A percentile compares a stretch with the other conserved stretches of the same genome.
Conservation (phyloP, 2,797 vertebrate genomes). For the Falco berigora region DNA sequence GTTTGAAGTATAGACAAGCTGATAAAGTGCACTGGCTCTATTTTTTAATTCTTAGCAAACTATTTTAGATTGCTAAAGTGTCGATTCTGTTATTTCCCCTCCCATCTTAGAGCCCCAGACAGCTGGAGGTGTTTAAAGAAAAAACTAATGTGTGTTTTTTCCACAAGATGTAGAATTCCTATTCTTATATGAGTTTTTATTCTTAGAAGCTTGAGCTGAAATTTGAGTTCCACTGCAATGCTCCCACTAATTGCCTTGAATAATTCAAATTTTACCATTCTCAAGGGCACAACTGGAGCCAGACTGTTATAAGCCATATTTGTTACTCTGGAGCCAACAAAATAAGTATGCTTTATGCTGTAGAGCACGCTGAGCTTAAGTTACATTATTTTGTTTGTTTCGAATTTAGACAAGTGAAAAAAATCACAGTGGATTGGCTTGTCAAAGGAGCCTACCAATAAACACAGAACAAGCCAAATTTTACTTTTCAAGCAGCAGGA, state of each 20-base stretch:
- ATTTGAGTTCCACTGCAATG: conserved; percentile 53
- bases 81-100: conserved; percentile 27
- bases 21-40: not conserved
- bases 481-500: not conserved
- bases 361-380: not conserved
- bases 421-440: not conserved
- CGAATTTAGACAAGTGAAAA: not conserved
- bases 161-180: conserved; percentile 42
- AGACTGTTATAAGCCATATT: conserved; percentile 53
- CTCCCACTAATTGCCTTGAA: conserved; percentile 70
- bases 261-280: conserved; percentile 70
- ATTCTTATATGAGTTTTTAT: conserved; percentile 53
- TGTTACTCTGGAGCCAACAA: conserved; percentile 38
- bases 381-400: conserved; percentile 9
- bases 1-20: not conserved
- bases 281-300: conserved; percentile 57
- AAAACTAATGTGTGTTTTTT: conserved; percentile 42
- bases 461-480: not conserved
- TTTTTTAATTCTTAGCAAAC: not conserved
- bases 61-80: conserved; percentile 17
- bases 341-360: conserved; percentile 1
- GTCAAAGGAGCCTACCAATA: not conserved
- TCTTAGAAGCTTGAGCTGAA: conserved; percentile 59
- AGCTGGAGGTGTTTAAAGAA: conserved; percentile 55
- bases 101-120: conserved; percentile 12